Base-by-base conservation (phyloP, 2,113 vertebrate species). In the Mesoclemmys tuberculata region DNA sequence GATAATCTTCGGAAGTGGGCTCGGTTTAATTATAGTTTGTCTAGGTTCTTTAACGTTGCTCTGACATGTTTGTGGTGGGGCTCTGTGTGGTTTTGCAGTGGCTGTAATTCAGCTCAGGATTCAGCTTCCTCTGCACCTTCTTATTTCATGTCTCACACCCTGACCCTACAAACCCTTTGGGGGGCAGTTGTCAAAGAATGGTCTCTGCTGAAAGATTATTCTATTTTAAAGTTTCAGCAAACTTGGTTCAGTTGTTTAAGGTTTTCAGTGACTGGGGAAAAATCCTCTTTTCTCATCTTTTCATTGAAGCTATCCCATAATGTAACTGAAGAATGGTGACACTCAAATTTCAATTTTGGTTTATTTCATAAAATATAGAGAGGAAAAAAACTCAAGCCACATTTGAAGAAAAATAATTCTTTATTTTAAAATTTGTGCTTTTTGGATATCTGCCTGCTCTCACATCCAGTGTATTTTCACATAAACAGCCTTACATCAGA, bases 401-500 rank as follows among this genome's bases (percentile, higher is more conserved):
- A 41, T 77, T 27, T 46, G 74, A 46, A 77, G 26, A 77, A 75
- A 44, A 75, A 27, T 14, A 24, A 44, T 75, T 27, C 74, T 38
- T 2, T 4, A 6, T 35, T 78, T 27, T 18, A 21, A 38, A 85
- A 81, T 55, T 13, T 48, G 85, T 27, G 2, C 71, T 87, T 79
- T 87, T 89, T 0, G 24, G 26, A 79, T 8, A 14, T 24, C 84
- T 56, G 51, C 84, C 80, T 8, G 0, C 78, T 38, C 0, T 0
- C 92, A 95, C 49, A 95, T 13, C 3, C 38, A 27, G 29, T 46
- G 13, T 80, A 58, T 88, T 88, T 93, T 71, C 84, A 86, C 79
- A 21, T 12, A 41, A 1, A 95, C 97, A 98, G 98, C 98, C 79
- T 91, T 98, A 82, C 98, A 98, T 78, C 98, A 98, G 97, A 98